These are phyloP conservation scores for Acrocyrtus sp. DNA, from an alignment of 2,888 invertebrate genomes.

Conservation along the genomic window DNA sequence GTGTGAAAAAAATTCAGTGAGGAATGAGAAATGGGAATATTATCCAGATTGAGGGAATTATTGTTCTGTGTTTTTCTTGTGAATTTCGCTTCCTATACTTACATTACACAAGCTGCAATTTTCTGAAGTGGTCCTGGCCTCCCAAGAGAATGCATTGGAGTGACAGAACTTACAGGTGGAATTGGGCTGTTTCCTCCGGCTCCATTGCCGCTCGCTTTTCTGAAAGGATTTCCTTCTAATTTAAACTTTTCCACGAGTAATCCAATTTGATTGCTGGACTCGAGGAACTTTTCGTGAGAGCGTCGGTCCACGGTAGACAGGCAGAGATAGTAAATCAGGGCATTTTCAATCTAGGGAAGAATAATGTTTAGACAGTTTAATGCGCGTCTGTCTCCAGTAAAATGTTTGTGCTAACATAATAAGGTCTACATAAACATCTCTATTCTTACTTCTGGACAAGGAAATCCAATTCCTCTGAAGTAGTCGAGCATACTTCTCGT, in stretches of 20 bases:
- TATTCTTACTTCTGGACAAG: constrained; percentile 81
- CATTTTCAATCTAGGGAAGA: constrained; percentile 80
- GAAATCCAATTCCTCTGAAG: constrained; percentile 94
- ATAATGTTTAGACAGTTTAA: too few species aligned
- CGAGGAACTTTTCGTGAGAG: constrained; percentile 90
- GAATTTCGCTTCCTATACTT: too few species aligned
- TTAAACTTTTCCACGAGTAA: constrained; percentile 92
- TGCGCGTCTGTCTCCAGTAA: too few species aligned
- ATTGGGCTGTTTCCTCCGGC: constrained; percentile 61
- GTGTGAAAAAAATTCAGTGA: too few species aligned
- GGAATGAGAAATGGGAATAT: too few species aligned
- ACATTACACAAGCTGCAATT: constrained; percentile 73
- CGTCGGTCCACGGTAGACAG: constrained; percentile 80
- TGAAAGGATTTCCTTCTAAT: constrained; percentile 81
- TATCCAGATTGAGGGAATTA: too few species aligned
- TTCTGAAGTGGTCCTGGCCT: constrained; percentile 77
- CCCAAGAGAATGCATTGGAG: constrained; percentile 77
- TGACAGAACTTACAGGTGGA: constrained; percentile 41
- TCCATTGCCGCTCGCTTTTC: constrained; percentile 70
- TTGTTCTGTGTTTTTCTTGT: too few species aligned
- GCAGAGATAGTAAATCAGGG: constrained; percentile 94
- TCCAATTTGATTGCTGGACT: constrained; percentile 93
- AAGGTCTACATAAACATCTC: too few species aligned
- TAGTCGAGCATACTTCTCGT: constrained; percentile 94
- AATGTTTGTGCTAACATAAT: too few species aligned